phyloP scores from a whole-genome alignment of 2,888 invertebrate genomes.

The Gastrophysa polygoni region DNA sequence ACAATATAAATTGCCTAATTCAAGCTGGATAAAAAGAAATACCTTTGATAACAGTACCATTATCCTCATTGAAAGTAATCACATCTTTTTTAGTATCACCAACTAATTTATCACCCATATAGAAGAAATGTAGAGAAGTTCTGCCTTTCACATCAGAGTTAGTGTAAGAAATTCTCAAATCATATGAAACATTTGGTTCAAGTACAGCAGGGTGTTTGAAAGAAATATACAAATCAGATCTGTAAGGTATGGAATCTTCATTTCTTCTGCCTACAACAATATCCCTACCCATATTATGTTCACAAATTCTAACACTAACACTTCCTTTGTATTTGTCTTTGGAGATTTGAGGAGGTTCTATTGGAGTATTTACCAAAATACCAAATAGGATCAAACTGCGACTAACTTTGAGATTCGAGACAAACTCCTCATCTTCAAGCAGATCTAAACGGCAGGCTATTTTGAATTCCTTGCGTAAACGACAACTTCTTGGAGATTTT shows the following conservation, averaged over 20 bases:
- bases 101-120: slow-evolving; percentile 44
- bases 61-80: slow-evolving; percentile 48
- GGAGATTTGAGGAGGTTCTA: slow-evolving; percentile 28
- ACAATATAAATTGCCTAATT: not conserved
- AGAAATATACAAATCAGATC: slow-evolving; percentile 40
- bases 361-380: slow-evolving; percentile 40
- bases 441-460: slow-evolving; percentile 43
- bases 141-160: slow-evolving; percentile 35
- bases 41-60: slow-evolving; percentile 49
- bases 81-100: slow-evolving; percentile 34
- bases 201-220: slow-evolving; percentile 42
- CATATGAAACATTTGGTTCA: slow-evolving; percentile 43
- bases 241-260: slow-evolving; percentile 35
- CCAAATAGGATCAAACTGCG: slow-evolving; percentile 41
- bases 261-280: slow-evolving; percentile 38
- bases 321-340: slow-evolving; percentile 33
- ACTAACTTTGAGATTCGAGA: slow-evolving; percentile 38
- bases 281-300: slow-evolving; percentile 26
- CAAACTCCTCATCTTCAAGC: slow-evolving; percentile 33
- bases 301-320: slow-evolving; percentile 35
- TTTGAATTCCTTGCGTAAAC: slow-evolving; percentile 40
- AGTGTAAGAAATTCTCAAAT: slow-evolving; percentile 46
- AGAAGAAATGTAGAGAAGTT: slow-evolving; percentile 44
- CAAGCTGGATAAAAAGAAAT: slow-evolving; percentile 49
- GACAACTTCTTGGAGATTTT: slow-evolving; percentile 27